These are phyloP conservation scores for Bursaphelenchus okinawaensis DNA, from an alignment of 2,888 invertebrate species.

Conservation along the genomic window DNA sequence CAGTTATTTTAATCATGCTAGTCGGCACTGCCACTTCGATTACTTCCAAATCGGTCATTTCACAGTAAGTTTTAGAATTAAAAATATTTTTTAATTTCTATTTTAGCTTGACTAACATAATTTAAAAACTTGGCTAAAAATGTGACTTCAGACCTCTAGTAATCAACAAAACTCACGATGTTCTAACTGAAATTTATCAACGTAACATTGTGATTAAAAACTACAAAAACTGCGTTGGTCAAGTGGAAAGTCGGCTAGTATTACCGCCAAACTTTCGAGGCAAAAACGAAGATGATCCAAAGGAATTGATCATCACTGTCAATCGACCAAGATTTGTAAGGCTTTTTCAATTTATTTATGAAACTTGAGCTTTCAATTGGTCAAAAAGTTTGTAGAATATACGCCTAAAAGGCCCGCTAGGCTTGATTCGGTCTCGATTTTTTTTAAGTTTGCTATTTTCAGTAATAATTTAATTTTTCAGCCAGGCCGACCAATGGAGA, in stretches of 20 bases:
- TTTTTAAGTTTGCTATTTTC: background rate
- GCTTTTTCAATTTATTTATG: background rate
- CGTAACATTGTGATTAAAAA: constrained; percentile 12
- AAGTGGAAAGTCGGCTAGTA: background rate
- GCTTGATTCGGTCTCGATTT: background rate
- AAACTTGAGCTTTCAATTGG: no score
- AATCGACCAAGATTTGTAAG: constrained; percentile 3
- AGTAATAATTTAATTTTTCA: background rate
- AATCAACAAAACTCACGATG: background rate
- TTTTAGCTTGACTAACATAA: no score
- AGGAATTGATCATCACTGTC: background rate
- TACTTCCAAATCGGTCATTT: background rate
- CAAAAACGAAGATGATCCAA: background rate
- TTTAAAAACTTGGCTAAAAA: background rate
- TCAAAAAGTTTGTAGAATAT: no score
- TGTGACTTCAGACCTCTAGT: background rate
- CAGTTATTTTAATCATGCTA: no score
- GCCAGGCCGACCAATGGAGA: constrained; percentile 11
- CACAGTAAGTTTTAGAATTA: background rate
- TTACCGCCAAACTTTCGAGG: constrained; percentile 3
- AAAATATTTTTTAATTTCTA: no score
- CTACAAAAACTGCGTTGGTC: constrained; percentile 8
- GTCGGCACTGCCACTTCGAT: background rate
- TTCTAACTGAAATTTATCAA: constrained; percentile 7
- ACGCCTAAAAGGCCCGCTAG: no score